Conservation (phyloP, 2,797 vertebrate genomes). For the Melanotaenia boesemani region DNA sequence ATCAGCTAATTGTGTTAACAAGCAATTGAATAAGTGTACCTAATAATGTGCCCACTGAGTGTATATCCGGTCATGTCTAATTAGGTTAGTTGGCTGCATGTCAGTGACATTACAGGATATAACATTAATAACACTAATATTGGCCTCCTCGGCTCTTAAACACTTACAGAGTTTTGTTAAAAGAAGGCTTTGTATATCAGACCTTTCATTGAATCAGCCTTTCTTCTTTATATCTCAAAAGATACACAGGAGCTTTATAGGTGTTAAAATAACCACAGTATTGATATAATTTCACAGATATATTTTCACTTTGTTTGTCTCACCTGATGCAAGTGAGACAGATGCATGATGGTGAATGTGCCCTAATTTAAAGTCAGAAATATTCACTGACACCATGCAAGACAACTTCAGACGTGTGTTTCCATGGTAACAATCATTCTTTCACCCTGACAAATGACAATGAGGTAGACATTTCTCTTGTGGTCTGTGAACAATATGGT, state of each 20-base stretch:
- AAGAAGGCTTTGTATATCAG: no score
- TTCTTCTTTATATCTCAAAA: background rate
- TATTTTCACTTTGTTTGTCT: background rate
- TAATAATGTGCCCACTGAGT: no score
- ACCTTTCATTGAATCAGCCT: no score
- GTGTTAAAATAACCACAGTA: background rate
- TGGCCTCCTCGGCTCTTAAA: no score
- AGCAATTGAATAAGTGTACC: no score
- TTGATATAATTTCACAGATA: background rate
- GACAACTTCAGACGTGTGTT: conserved; percentile 24
- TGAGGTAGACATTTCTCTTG: conserved; percentile 29
- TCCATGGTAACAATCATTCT: conserved; percentile 30
- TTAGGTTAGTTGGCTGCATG: conserved; percentile 7
- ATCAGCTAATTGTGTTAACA: no score
- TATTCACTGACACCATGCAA: background rate
- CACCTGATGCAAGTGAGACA: background rate
- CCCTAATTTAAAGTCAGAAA: conserved; percentile 6
- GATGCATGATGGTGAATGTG: conserved; percentile 2
- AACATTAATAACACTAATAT: background rate
- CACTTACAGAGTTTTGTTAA: no score
- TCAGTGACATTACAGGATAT: background rate
- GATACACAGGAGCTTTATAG: background rate
- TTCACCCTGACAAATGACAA: conserved; percentile 15
- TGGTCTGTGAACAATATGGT: conserved; percentile 17
- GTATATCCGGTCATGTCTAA: background rate